phyloP scores from a whole-genome alignment of 2,797 vertebrate species.

The Gastrophryne carolinensis region DNA sequence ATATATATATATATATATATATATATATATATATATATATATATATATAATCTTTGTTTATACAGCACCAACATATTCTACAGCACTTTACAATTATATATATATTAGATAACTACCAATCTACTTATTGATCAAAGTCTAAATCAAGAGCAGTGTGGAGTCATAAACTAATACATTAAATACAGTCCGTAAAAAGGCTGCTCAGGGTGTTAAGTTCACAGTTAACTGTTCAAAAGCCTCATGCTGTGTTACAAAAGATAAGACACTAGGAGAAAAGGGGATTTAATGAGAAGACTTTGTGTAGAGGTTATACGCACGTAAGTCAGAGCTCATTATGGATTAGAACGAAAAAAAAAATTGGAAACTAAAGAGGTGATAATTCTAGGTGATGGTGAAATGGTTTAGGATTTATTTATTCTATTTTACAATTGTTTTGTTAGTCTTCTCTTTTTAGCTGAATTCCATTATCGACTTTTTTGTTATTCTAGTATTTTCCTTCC shows the following conservation, averaged over 20 bases:
- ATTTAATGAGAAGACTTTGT: slow-evolving; percentile 50
- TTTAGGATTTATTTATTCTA: slow-evolving; percentile 56
- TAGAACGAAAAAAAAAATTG: slow-evolving; percentile 50
- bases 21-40: too few species aligned
- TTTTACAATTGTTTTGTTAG: slow-evolving; percentile 57
- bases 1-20: too few species aligned
- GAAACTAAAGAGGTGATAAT: slow-evolving; percentile 57
- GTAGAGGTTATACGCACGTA: slow-evolving; percentile 37
- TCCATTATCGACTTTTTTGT: slow-evolving; percentile 64
- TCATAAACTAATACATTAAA: slow-evolving; percentile 53
- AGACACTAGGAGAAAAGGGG: slow-evolving; percentile 47
- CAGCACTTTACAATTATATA: too few species aligned
- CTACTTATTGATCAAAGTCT: slow-evolving; percentile 39
- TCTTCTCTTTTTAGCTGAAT: slow-evolving; percentile 61
- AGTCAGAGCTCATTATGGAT: slow-evolving; percentile 49
- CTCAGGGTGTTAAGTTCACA: slow-evolving; percentile 51
- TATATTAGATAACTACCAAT: too few species aligned
- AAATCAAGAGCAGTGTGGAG: slow-evolving; percentile 41
- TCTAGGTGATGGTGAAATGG: slow-evolving; percentile 53
- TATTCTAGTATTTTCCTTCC: slow-evolving; percentile 65
- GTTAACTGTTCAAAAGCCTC: slow-evolving; percentile 49
- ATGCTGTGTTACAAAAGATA: slow-evolving; percentile 53
- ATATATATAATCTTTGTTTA: too few species aligned
- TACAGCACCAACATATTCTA: too few species aligned
- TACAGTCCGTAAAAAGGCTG: slow-evolving; percentile 53